Base-by-base conservation (phyloP, 2,888 invertebrate genomes). In the Nezara viridula region DNA sequence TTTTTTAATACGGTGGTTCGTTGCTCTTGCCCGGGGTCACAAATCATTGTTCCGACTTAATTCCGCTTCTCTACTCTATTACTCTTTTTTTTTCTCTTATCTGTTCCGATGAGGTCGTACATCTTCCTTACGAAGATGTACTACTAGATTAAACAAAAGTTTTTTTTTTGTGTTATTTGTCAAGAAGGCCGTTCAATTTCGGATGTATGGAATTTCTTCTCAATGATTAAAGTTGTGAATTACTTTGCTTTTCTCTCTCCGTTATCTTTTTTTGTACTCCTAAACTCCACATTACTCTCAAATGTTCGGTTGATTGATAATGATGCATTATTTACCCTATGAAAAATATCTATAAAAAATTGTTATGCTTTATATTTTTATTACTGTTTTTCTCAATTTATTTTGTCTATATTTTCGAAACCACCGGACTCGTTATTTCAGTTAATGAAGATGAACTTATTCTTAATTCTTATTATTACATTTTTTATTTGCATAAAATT, bases 81-180 rank as follows among this genome's bases (percentile, higher is more conserved):
- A 73, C 66, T 73, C 32, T 73, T 73, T 73, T 73, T 73, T 73
- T 14, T 73, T 55, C 37, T 21, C 66, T 73, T 73, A 73, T 73
- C 66, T 24, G 66, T 37, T 21, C 32, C 66, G 37, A 73, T 73
- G 37, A 66, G 66, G 32, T 73, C 66, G 37, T 73, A 37, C 66
- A 37, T 73, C 66, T 73, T 73, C 66, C 37, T 27, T 6, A 21
- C 66, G 19, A 27, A 73, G 66, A 73, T 73, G 6, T 73, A 73
- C 19, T 73, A 32, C 66, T 73, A 73, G 66, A 73, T 73, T 32
- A 73, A 73, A 73, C 32, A 37, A 73, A 27, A 27, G 6, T 12
- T 73, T 37, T 37, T 73, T 21, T 37, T 73, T 73, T 19, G 16
- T 19, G 37, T 73, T 60, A 60, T 60, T 60, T 27, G 55, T 60